These are phyloP conservation scores for Dendrophyllia cribrosa DNA, from an alignment of 64 coral and sea anemone genomes.

Conservation along the genomic window DNA sequence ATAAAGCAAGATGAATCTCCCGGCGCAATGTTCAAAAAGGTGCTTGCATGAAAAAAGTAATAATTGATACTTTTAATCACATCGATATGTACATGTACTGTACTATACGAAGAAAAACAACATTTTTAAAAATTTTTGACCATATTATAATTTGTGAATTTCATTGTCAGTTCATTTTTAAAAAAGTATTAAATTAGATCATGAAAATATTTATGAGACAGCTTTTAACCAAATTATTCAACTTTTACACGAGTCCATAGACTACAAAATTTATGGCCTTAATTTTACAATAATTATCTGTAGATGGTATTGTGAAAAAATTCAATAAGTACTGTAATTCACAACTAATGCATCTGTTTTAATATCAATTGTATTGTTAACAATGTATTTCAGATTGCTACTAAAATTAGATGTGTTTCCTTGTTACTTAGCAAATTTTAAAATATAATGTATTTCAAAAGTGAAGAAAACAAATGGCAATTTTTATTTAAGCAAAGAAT, in stretches of 20 bases:
- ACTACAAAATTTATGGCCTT: neutral
- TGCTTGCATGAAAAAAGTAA: neutral
- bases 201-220: constrained; percentile 29
- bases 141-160: neutral
- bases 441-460: neutral
- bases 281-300: neutral
- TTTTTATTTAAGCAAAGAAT: no score
- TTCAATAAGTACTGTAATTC: neutral
- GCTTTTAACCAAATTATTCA: constrained; percentile 7
- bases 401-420: neutral
- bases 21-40: no score
- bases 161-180: neutral
- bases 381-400: neutral
- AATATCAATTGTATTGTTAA: constrained; percentile 23
- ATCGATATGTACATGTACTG: no score
- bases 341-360: neutral
- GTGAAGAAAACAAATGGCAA: neutral
- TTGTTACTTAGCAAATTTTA: neutral
- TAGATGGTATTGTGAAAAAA: neutral
- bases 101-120: no score
- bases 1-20: no score
- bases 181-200: neutral
- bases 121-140: no score
- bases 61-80: no score
- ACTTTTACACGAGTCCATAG: neutral